These are phyloP conservation scores for Magallana nippona DNA, from an alignment of 2,888 invertebrate genomes.

Conservation along the genomic window DNA sequence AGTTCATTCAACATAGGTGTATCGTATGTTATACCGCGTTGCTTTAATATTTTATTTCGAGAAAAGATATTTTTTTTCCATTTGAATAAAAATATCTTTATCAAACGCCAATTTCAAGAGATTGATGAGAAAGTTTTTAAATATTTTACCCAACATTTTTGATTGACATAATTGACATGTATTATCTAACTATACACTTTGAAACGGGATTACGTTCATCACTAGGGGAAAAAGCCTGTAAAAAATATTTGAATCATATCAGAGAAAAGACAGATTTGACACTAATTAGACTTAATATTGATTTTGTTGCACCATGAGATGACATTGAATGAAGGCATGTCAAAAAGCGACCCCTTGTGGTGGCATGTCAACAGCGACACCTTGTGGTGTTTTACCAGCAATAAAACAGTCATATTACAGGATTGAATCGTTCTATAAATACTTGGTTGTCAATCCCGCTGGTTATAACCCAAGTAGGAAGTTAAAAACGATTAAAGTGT, in stretches of 20 bases:
- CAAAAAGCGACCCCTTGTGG: not conserved
- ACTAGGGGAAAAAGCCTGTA: not conserved
- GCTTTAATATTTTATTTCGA: not conserved
- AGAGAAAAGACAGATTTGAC: not conserved
- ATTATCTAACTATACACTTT: too few relatives aligned
- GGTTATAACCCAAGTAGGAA: slow-evolving; percentile 17
- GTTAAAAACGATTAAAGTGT: slow-evolving; percentile 11
- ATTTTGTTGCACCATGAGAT: not conserved
- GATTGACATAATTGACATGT: too few relatives aligned
- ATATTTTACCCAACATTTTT: too few relatives aligned
- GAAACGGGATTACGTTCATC: too few relatives aligned
- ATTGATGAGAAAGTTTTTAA: too few relatives aligned
- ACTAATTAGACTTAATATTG: slow-evolving; percentile 1
- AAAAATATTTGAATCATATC: not conserved
- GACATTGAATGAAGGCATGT: not conserved
- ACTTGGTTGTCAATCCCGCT: not conserved
- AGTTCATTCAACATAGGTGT: not conserved
- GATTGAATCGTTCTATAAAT: not conserved
- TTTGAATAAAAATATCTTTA: too few relatives aligned
- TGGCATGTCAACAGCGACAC: slow-evolving; percentile 20
- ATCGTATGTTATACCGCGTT: not conserved
- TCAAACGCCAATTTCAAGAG: too few relatives aligned
- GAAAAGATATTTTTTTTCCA: too few relatives aligned
- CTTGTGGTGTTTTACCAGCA: not conserved
- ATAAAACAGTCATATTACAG: not conserved